These are phyloP conservation scores for Chloroceryle amazona DNA, from an alignment of 2,797 vertebrate genomes.

Conservation along the genomic window DNA sequence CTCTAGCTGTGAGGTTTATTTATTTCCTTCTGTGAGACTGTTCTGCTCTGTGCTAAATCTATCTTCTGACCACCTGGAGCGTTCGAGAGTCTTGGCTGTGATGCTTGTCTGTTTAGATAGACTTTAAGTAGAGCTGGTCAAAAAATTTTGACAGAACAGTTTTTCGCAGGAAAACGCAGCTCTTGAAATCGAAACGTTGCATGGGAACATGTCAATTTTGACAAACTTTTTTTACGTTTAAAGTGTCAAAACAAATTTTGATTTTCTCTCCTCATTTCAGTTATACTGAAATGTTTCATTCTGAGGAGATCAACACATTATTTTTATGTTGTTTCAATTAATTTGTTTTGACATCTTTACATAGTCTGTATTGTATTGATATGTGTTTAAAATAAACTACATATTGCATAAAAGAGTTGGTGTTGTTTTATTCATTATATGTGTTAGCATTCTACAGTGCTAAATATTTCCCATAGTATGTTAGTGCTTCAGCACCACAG, in stretches of 20 bases:
- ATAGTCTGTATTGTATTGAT: background rate
- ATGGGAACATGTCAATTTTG: slow-evolving; percentile 52
- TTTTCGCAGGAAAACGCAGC: slow-evolving; percentile 34
- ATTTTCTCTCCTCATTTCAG: slow-evolving; percentile 31
- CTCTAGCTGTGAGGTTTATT: slow-evolving; percentile 43
- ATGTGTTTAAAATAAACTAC: background rate
- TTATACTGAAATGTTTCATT: slow-evolving; percentile 1
- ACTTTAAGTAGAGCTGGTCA: slow-evolving; percentile 62
- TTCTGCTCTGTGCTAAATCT: slow-evolving; percentile 64
- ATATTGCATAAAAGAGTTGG: background rate
- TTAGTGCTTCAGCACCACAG: background rate
- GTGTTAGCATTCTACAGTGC: background rate
- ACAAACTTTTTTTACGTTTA: slow-evolving; percentile 31
- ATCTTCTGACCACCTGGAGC: slow-evolving; percentile 69
- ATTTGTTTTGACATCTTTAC: slow-evolving; percentile 56
- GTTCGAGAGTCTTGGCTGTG: slow-evolving; percentile 60
- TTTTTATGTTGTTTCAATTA: slow-evolving; percentile 60
- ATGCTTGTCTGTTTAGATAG: slow-evolving; percentile 63
- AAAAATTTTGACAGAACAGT: slow-evolving; percentile 66
- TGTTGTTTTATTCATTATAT: background rate
- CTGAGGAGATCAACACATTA: slow-evolving; percentile 18
- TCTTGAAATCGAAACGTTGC: slow-evolving; percentile 9
- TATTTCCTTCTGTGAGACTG: slow-evolving; percentile 47
- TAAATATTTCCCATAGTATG: background rate
- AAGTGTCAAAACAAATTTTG: slow-evolving; percentile 65